Conservation (phyloP, 2,113 vertebrate species). For the crab-eating macaque (Macaca fascicularis) region DNA sequence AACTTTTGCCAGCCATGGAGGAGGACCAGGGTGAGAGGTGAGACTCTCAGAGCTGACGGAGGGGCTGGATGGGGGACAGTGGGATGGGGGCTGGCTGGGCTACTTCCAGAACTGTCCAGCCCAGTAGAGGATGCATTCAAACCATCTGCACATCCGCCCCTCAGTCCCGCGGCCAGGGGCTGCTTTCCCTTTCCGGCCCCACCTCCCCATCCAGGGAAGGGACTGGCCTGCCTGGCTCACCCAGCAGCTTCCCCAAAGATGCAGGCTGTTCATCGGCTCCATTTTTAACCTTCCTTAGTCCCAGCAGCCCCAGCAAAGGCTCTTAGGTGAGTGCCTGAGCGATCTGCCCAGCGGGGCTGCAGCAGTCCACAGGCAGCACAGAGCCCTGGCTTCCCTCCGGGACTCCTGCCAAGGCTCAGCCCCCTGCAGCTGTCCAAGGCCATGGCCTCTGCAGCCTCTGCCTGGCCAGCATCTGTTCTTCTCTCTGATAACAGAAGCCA, state of each 20-base stretch:
- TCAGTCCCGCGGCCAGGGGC: not conserved
- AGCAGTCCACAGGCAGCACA: accelerated
- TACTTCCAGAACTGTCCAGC: not conserved
- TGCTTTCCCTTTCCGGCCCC: not conserved
- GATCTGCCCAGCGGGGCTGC: not conserved
- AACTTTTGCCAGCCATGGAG: not conserved
- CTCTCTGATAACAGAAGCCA: not conserved
- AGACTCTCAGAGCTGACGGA: not conserved
- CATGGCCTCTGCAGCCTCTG: not conserved
- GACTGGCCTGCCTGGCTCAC: not conserved
- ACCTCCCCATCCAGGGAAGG: not conserved
- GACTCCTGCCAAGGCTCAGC: not conserved
- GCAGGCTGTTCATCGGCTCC: not conserved
- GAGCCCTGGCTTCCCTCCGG: not conserved
- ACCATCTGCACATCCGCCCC: not conserved
- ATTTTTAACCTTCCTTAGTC: not conserved
- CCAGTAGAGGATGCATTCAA: not conserved
- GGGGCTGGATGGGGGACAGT: not conserved
- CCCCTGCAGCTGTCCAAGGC: not conserved
- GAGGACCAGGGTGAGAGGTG: accelerated
- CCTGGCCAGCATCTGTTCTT: not conserved
- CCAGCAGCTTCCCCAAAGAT: not conserved
- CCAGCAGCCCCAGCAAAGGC: not conserved
- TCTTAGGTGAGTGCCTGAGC: not conserved
- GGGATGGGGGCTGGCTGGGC: not conserved